Base-by-base conservation (phyloP, 2,113 vertebrate genomes). In the Stigmatopora argus region DNA sequence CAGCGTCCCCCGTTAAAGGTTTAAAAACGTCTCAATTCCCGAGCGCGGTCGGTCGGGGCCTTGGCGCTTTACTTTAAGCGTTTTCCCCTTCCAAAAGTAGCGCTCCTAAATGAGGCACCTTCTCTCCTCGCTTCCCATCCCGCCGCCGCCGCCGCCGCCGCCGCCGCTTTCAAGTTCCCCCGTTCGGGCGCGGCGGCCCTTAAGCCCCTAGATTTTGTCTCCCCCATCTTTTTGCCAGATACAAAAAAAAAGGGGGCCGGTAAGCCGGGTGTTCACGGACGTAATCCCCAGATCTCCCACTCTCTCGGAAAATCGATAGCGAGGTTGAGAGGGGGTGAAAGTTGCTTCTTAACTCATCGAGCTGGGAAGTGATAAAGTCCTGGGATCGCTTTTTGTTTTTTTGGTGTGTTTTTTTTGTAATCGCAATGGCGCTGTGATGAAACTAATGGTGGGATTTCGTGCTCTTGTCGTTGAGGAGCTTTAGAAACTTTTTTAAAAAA, bases 21-120 rank as follows among this genome's bases (percentile, higher is more conserved):
- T 89, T 90, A 89, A 89, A 60, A 91, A 91, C 66, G 88, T 92
- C 90, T 91, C 90, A 92, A 90, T 90, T 90, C 89, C 85, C 83
- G 81, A 85, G 26, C 26, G 26, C 79, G 81, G 89, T 89, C 84
- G 85, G 26, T 85, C 83, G 81, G 80, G 83, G 84, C 86, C 85
- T 87, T 76, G 66, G 86, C 69, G 83, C 77, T 87, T 85, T 87
- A 83, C 77, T 78, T 83, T 81, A 88, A 85, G 85, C 75, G 79
- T 81, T 85, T 85, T 31, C 86, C 87, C 78, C 70, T 78, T 86
- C 83, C 81, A 84, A 88, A 85, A 82, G 65, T 83, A 79, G 69
- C 21, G 57, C 81, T 89, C 80, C 85, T 87, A 89, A 89, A 88
- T 85, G 83, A 86, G 82, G 82, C 75, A 85, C 86, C 87, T 73